phyloP scores from a whole-genome alignment of 1,140 invertebrate genomes.

The Penaeus japonicus region DNA sequence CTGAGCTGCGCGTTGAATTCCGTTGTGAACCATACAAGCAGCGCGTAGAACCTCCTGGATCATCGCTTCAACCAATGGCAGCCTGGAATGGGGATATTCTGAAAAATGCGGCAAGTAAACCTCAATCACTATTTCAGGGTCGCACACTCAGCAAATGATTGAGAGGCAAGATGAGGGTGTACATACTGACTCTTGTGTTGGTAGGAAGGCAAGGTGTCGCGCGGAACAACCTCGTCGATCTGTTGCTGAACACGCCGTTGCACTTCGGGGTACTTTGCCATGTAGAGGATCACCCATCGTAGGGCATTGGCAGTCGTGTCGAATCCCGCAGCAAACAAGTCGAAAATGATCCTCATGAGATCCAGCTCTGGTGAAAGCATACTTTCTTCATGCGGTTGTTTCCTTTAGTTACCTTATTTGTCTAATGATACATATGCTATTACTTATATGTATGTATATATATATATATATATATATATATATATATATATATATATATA shows the following conservation, averaged over 20 bases:
- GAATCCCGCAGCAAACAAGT: slow-evolving; percentile 52
- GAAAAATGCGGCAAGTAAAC: not conserved
- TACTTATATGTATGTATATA: too few species aligned
- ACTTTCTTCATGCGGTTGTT: too few species aligned
- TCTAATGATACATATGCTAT: too few species aligned
- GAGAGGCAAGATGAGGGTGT: too few species aligned
- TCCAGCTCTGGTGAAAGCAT: not conserved
- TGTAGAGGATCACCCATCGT: slow-evolving; percentile 46
- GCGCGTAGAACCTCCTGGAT: slow-evolving; percentile 70
- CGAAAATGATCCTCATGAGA: slow-evolving; percentile 18
- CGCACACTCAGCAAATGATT: too few species aligned
- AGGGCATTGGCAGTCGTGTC: slow-evolving; percentile 47
- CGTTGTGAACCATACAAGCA: not conserved
- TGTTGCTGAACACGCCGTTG: slow-evolving; percentile 43
- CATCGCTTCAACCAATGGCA: slow-evolving; percentile 72
- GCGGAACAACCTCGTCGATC: slow-evolving; percentile 40
- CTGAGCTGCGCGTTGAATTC: slow-evolving; percentile 71
- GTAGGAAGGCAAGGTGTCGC: not conserved
- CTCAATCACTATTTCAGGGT: too few species aligned
- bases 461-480: too few species aligned
- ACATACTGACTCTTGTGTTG: not conserved
- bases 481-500: too few species aligned
- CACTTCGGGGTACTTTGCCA: slow-evolving; percentile 42
- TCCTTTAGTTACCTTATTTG: not conserved
- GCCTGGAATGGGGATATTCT: slow-evolving; percentile 17